phyloP scores from a whole-genome alignment of 1,140 invertebrate genomes.

The Microplitis mediator region DNA sequence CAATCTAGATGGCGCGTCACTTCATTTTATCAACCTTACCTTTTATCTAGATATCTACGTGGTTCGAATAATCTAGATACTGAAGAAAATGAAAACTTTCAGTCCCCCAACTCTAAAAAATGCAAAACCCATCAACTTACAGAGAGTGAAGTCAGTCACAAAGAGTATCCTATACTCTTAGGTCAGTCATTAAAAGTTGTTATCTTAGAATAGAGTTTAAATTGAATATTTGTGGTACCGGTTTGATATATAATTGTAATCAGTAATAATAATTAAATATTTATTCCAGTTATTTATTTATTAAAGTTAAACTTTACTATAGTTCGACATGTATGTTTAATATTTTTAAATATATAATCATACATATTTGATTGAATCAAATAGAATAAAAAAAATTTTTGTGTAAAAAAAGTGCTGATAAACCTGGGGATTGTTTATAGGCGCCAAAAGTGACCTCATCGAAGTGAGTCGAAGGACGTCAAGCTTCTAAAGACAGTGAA shows the following conservation, averaged over 20 bases:
- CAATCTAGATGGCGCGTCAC: too few relatives aligned
- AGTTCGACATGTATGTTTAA: not conserved
- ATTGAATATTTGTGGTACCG: constrained; percentile 13
- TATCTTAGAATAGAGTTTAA: constrained; percentile 35
- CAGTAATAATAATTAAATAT: too few relatives aligned
- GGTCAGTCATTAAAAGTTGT: constrained; percentile 43
- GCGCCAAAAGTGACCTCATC: constrained; percentile 20
- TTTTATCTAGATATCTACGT: too few relatives aligned
- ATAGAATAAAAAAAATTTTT: not conserved
- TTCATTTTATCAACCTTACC: too few relatives aligned
- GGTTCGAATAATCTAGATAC: too few relatives aligned
- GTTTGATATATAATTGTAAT: constrained; percentile 17
- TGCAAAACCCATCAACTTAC: too few relatives aligned
- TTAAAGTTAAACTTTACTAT: not conserved
- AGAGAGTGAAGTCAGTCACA: not conserved
- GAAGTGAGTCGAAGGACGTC: constrained; percentile 19
- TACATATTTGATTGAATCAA: not conserved
- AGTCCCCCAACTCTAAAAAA: too few relatives aligned
- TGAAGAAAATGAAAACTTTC: too few relatives aligned
- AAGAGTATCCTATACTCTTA: not conserved
- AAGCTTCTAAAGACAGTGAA: not conserved
- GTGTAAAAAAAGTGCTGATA: not conserved
- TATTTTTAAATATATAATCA: not conserved
- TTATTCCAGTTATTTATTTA: not conserved
- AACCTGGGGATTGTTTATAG: not conserved